Base-by-base conservation (phyloP, 2,797 vertebrate genomes). In the Spheniscus humboldti region DNA sequence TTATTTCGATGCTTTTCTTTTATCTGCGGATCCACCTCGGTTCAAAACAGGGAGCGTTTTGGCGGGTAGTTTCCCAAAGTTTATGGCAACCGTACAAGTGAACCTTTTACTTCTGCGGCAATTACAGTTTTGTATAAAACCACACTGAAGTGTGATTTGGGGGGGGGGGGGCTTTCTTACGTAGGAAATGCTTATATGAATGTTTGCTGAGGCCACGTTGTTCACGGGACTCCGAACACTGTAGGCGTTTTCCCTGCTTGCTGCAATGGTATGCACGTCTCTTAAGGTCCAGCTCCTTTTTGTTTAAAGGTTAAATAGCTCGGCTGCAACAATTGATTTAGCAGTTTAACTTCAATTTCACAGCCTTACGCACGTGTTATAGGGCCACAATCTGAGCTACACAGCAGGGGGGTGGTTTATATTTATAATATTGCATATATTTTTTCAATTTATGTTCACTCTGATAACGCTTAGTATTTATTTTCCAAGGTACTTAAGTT, bases 281-380 rank as follows among this genome's bases (percentile, higher is more conserved):
- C 86, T 27, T 52, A 48, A 81, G 72, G 56, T 66, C 86, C n/a
- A 39, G 33, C 77, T 96, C 50, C 79, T 78, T 90, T 94, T 80
- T 88, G 23, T 62, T 88, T 43, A 72, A 66, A 77, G 53, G 53
- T 67, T 80, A 64, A 95, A 62, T 52, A 75, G 35, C n/a, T 95
- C 56, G 25, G 73, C 85, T 79, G 20, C 50, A 72, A 79, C 41
- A 60, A 57, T 27, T 39, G 69, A 52, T 79, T 77, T 59, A 37
- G 27, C 52, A 80, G 50, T 55, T 88, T 15, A 31, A 33, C 64
- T 74, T 69, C 43, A 37, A 2, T 74, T 76, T 53, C 75, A 57
- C 63, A 86, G 41, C 83, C 63, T 60, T 69, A 37, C 14, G 10
- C 6, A 43, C 4, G 3, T 66, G 23, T 86, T 55, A 9, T 2